phyloP scores from a whole-genome alignment of 2,113 vertebrate genomes.

The Bostrychus sinensis region DNA sequence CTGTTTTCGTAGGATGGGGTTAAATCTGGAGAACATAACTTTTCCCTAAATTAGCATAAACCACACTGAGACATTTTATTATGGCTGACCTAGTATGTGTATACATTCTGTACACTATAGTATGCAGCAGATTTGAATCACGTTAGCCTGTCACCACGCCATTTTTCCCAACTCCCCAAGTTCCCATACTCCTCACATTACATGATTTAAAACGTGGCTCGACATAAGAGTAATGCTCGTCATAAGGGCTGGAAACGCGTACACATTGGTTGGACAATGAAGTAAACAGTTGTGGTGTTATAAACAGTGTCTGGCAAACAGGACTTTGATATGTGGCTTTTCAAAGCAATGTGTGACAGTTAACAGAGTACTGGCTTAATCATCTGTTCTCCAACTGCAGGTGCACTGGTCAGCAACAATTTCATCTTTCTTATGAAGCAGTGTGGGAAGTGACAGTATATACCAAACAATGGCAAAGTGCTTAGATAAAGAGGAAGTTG shows the following conservation, averaged over 20 bases:
- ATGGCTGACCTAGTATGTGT: constrained; percentile 30
- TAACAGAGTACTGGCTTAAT: constrained; percentile 16
- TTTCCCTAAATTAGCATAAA: constrained; percentile 14
- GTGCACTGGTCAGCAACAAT: constrained; percentile 35
- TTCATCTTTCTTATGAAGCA: constrained; percentile 38
- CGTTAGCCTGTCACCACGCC: constrained; percentile 14
- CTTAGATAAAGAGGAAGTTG: constrained; percentile 52
- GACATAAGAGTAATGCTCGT: constrained; percentile 36
- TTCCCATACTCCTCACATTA: constrained; percentile 19
- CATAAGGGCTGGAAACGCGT: constrained; percentile 28
- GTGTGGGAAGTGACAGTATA: constrained; percentile 54
- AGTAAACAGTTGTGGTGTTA: constrained; percentile 42
- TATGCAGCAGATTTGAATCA: constrained; percentile 14
- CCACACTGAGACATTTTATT: constrained; percentile 22
- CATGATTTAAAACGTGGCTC: constrained; percentile 34
- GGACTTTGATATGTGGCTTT: constrained; percentile 35
- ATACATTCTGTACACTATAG: constrained; percentile 16
- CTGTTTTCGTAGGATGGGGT: constrained; percentile 3
- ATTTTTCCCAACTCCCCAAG: constrained; percentile 27
- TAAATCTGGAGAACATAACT: constrained; percentile 23
- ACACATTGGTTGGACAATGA: constrained; percentile 29
- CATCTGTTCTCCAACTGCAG: constrained; percentile 45
- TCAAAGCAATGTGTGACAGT: constrained; percentile 17
- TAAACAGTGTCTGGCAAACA: constrained; percentile 46
- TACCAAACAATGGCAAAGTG: constrained; percentile 51